Base-by-base conservation (phyloP, 2,797 vertebrate species). In the Furcifer pardalis region DNA sequence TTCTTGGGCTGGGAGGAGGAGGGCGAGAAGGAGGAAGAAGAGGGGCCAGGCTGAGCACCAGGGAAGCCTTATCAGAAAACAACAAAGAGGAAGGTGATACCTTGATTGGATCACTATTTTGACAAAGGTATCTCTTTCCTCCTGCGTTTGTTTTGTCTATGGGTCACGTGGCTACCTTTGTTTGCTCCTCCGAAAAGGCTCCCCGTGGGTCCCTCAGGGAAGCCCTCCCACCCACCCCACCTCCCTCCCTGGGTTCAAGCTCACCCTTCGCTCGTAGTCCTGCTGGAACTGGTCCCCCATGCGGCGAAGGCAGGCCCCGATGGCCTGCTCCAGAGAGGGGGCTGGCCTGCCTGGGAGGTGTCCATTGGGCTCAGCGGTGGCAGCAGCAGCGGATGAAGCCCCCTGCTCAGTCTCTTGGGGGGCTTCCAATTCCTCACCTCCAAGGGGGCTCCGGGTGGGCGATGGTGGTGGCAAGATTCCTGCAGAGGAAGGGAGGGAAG, bases 241-340 rank as follows among this genome's bases (percentile, higher is more conserved):
- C 30, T 19, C 49, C 49, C 49, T 3, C 7, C 27, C 5, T 21
- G 1, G 46, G 30, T 30, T 44, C 25, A 5, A 71, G 84, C 92
- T 92, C 84, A 95, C 94, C 94, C 92, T 89, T 81, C 83, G 89
- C 87, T 90, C 92, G 7, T 94, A 91, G 62, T 89, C 91, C 32
- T 72, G 91, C 84, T 94, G 92, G 81, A 95, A 94, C 83, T 92
- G 91, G 73, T 95, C 94, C 1, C 94, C 94, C 92, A 95, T 90
- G 74, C 88, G 84, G 74, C 93, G 93, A 82, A 95, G 88, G 81
- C 91, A 93, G 68, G 93, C 92, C 5, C 93, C 94, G 40, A 95
- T 89, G 59, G 91, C 92, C 3, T 83, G 92, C 88, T 94, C 94
- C 59, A 87, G 89, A 86, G 71, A 86, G 88, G 73, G 56, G 1